Conservation (phyloP, 1,140 invertebrate genomes). For the Berghia stephanieae region DNA sequence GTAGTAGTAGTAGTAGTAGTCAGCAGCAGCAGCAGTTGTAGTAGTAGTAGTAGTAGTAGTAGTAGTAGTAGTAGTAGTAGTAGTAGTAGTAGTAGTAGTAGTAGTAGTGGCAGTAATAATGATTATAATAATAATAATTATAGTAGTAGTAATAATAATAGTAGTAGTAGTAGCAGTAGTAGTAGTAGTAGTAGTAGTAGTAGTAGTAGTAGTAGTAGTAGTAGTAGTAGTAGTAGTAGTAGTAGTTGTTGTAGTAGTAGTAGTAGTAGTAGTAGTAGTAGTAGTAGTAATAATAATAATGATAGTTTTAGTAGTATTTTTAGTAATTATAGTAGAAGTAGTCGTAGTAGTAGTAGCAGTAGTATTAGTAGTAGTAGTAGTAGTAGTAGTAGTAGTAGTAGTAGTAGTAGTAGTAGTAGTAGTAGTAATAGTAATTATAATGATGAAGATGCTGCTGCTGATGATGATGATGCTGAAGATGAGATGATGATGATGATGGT, state of each 20-base stretch:
- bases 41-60: too few species aligned
- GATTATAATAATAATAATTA: too few species aligned
- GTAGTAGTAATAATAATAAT: background rate
- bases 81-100: too few species aligned
- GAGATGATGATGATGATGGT: slow-evolving; percentile 24
- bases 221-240: background rate
- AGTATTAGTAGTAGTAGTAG: background rate
- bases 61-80: too few species aligned
- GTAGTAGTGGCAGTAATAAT: too few species aligned
- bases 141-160: background rate
- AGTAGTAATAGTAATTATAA: background rate
- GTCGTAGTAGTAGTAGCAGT: slow-evolving; percentile 1
- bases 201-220: background rate
- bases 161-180: background rate
- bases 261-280: background rate
- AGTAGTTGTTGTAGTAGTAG: background rate
- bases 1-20: too few species aligned
- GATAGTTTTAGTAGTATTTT: background rate
- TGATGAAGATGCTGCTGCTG: background rate
- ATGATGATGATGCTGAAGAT: slow-evolving; percentile 20
- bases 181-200: slow-evolving; percentile 5
- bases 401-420: background rate
- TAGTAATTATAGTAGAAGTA: background rate
- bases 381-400: background rate
- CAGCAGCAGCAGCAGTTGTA: too few species aligned